A percentile compares a stretch with the other conserved stretches of the same genome.
These are phyloP conservation scores for Halyomorpha halys DNA, from an alignment of 1,140 invertebrate genomes.

Conservation along the genomic window DNA sequence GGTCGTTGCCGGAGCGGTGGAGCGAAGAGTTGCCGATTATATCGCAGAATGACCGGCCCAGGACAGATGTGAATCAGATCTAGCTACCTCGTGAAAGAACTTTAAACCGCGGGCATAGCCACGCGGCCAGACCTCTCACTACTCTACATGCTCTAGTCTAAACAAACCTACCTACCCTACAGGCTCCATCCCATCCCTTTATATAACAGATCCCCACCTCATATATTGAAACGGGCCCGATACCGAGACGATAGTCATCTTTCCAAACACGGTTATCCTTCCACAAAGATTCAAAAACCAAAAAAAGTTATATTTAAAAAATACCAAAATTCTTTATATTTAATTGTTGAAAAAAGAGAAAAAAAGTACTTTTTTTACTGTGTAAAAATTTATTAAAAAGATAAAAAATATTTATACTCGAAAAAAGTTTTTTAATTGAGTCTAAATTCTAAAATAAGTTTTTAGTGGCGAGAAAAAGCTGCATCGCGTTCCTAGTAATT, in stretches of 20 bases:
- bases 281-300: slow-evolving; percentile 28
- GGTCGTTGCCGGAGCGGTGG: neutral
- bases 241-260: slow-evolving; percentile 26
- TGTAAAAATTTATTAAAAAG: slow-evolving; percentile 10
- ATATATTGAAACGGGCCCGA: slow-evolving; percentile 27
- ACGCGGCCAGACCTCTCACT: slow-evolving; percentile 13
- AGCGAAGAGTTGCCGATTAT: neutral
- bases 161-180: slow-evolving; percentile 22
- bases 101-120: slow-evolving; percentile 13
- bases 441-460: slow-evolving; percentile 17
- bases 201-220: slow-evolving; percentile 26
- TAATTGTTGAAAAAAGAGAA: slow-evolving; percentile 9
- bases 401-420: slow-evolving; percentile 15
- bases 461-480: slow-evolving; percentile 18
- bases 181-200: slow-evolving; percentile 26
- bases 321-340: slow-evolving; percentile 17
- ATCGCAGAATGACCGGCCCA: slow-evolving; percentile 21
- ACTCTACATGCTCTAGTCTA: slow-evolving; percentile 26
- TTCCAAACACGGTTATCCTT: slow-evolving; percentile 28
- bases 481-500: slow-evolving; percentile 12
- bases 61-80: slow-evolving; percentile 19
- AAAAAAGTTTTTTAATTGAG: slow-evolving; percentile 15
- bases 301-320: slow-evolving; percentile 18
- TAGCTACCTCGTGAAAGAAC: neutral
- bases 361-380: slow-evolving; percentile 9